Percentiles rank a stretch among this genome's conserved stretches.
These are phyloP conservation scores for Philopedon plagiatum DNA, from an alignment of 2,888 invertebrate species.

Conservation along the genomic window DNA sequence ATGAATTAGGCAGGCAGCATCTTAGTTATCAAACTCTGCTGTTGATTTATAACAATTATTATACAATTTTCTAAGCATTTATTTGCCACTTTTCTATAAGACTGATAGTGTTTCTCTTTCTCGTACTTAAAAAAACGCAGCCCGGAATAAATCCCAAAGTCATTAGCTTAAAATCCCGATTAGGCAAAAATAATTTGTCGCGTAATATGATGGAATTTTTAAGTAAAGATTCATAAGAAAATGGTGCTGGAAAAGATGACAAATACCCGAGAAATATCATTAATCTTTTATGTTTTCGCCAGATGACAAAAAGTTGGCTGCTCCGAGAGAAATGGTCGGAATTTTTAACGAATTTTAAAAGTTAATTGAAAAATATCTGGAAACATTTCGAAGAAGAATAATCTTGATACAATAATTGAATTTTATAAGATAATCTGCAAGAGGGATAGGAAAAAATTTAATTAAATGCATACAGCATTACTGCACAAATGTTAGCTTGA, in stretches of 20 bases:
- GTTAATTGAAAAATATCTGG: constrained; percentile 43
- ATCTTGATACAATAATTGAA: background rate
- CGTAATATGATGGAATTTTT: constrained; percentile 40
- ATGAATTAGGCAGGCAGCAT: too few species aligned
- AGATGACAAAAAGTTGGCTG: constrained; percentile 44
- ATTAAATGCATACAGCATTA: too few species aligned
- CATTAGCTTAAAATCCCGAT: constrained; percentile 44
- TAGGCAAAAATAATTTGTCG: constrained; percentile 36
- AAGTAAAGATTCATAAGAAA: constrained; percentile 49
- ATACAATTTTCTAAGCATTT: too few species aligned
- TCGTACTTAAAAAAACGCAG: background rate
- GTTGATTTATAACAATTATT: too few species aligned
- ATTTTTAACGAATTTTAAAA: constrained; percentile 46
- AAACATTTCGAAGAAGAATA: background rate
- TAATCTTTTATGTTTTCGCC: constrained; percentile 50
- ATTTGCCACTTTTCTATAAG: too few species aligned
- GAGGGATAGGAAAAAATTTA: too few species aligned
- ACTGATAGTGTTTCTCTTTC: background rate
- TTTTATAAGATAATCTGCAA: too few species aligned
- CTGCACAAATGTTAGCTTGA: too few species aligned
- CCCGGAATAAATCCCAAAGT: constrained; percentile 18
- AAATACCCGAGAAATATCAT: constrained; percentile 49
- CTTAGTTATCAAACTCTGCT: too few species aligned
- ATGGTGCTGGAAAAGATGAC: constrained; percentile 43
- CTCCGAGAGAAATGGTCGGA: constrained; percentile 36